phyloP scores from a whole-genome alignment of 2,113 vertebrate genomes.

The Equus quagga region DNA sequence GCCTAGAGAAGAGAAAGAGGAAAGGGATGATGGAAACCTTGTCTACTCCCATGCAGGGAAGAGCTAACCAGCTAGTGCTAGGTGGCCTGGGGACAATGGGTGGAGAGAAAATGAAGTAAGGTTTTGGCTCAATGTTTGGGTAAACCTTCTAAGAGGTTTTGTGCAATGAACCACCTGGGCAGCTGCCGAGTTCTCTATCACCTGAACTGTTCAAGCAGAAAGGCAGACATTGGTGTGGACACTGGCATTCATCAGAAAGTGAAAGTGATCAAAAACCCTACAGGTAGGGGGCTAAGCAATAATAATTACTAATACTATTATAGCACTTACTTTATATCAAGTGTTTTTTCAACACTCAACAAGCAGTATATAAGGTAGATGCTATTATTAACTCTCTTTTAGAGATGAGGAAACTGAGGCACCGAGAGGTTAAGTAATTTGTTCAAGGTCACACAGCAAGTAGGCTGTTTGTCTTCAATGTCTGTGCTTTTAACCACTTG shows the following conservation, averaged over 20 bases:
- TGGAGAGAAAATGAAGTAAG: background rate
- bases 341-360: background rate
- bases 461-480: background rate
- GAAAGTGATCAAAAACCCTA: background rate
- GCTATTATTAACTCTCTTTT: background rate
- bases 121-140: background rate
- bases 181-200: background rate
- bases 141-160: background rate
- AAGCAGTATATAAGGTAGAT: background rate
- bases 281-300: background rate
- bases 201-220: background rate
- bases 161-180: background rate
- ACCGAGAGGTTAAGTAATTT: background rate
- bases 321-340: background rate
- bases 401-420: background rate
- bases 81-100: background rate
- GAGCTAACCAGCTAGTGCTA: background rate
- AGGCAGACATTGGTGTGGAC: background rate
- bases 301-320: background rate
- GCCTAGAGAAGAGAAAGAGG: background rate
- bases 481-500: background rate
- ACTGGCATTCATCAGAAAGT: background rate
- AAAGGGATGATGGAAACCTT: background rate
- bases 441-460: conserved; percentile 33
- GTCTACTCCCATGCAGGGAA: background rate